Conservation (phyloP, 64 coral and sea anemone species). For the Stichodactyla helianthus region DNA sequence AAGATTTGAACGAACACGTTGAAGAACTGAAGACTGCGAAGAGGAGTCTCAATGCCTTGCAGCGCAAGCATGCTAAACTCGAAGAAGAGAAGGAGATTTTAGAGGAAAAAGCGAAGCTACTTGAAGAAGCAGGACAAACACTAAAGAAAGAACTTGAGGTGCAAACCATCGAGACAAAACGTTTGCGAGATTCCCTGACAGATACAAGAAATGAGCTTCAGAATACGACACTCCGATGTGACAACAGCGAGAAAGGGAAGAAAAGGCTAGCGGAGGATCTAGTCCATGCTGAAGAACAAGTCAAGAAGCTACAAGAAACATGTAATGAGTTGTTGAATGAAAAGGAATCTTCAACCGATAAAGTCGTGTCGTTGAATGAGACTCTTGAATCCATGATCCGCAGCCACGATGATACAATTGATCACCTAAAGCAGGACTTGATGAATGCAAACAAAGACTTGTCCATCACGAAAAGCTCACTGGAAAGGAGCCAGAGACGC, state of each 20-base stretch:
- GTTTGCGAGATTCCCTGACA: slow-evolving; percentile 51
- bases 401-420: slow-evolving; percentile 53
- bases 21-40: slow-evolving; percentile 53
- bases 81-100: slow-evolving; percentile 49
- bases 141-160: slow-evolving; percentile 62
- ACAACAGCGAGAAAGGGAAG: slow-evolving; percentile 57
- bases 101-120: slow-evolving; percentile 66
- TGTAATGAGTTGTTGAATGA: slow-evolving; percentile 66
- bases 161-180: slow-evolving; percentile 62
- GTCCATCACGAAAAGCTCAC: slow-evolving; percentile 43
- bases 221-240: slow-evolving; percentile 32
- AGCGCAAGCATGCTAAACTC: slow-evolving; percentile 40
- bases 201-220: slow-evolving; percentile 44
- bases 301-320: slow-evolving; percentile 63
- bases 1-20: slow-evolving; percentile 60
- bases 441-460: slow-evolving; percentile 62
- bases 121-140: slow-evolving; percentile 40
- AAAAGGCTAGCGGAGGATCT: slow-evolving; percentile 57
- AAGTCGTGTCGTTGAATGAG: slow-evolving; percentile 68
- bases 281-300: slow-evolving; percentile 53
- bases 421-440: slow-evolving; percentile 65
- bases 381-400: slow-evolving; percentile 57
- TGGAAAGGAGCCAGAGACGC: slow-evolving; percentile 70
- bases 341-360: slow-evolving; percentile 48
- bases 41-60: slow-evolving; percentile 57